Percentiles rank a stretch among this genome's conserved stretches.
phyloP scores from a whole-genome alignment of 2,888 invertebrate genomes.

The Glaucopsyche alexis region DNA sequence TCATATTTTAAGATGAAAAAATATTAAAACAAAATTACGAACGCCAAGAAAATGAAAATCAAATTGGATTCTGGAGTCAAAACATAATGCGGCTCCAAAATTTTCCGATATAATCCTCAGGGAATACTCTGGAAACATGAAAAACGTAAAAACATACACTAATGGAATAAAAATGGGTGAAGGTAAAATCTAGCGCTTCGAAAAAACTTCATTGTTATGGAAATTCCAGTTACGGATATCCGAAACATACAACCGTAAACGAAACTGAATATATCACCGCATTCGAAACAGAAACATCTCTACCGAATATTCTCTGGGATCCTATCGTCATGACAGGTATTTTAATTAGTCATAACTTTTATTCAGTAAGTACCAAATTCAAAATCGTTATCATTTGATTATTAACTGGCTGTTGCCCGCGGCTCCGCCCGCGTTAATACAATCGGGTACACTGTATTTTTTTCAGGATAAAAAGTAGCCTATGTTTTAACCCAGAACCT shows the following conservation, averaged over 20 bases:
- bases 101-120: background rate
- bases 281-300: background rate
- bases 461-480: no score
- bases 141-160: conserved; percentile 10
- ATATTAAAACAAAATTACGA: background rate
- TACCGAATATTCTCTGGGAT: background rate
- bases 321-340: no score
- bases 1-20: no score
- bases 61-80: background rate
- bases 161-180: conserved; percentile 15
- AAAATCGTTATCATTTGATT: no score
- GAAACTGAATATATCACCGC: no score
- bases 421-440: no score
- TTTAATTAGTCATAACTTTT: no score
- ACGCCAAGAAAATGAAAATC: background rate
- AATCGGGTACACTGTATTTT: no score
- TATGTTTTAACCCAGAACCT: no score
- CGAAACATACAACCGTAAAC: no score
- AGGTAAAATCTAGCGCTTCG: background rate
- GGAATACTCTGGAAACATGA: conserved; percentile 3
- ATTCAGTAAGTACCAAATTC: no score
- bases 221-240: background rate
- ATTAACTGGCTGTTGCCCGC: no score
- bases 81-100: conserved; percentile 7
- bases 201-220: conserved; percentile 12